Evolutionary conservation across 2,797 vertebrate genomes (phyloP).

Genomic region (Paratrypauchen microcephalus): DNA sequence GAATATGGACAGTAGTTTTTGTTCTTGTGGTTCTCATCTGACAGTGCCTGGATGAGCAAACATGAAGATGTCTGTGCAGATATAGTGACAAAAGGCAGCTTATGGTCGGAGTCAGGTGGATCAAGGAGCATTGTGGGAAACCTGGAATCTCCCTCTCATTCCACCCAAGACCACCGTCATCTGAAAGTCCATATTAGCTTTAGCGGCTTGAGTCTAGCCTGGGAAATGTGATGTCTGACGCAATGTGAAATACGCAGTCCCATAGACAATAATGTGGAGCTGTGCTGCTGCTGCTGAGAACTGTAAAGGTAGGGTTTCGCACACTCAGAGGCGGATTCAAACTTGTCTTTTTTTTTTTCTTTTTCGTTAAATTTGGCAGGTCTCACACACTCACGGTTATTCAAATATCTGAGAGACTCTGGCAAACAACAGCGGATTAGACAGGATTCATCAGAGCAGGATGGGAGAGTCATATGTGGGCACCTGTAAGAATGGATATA

Average conservation of each 20-base stretch:
- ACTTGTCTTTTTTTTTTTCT: conserved; percentile 13
- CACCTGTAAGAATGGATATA: neutral
- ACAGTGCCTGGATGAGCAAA: conserved; percentile 55
- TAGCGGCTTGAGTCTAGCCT: conserved; percentile 63
- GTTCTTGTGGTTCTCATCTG: conserved; percentile 58
- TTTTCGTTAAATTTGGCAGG: conserved; percentile 11
- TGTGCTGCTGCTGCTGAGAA: conserved; percentile 52
- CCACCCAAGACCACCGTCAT: conserved; percentile 70
- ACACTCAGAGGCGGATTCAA: conserved; percentile 20
- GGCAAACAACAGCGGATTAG: conserved; percentile 11
- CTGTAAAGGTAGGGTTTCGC: conserved; percentile 37
- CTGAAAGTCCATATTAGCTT: conserved; percentile 64
- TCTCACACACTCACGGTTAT: conserved; percentile 4
- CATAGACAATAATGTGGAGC: conserved; percentile 12
- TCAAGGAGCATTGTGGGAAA: conserved; percentile 76
- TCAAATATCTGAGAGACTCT: conserved; percentile 13
- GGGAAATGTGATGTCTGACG: conserved; percentile 64
- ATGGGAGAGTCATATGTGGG: conserved; percentile 27
- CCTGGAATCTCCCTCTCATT: conserved; percentile 71
- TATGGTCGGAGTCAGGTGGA: conserved; percentile 68
- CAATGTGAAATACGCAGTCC: conserved; percentile 32
- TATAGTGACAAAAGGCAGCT: conserved; percentile 66
- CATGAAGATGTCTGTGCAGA: conserved; percentile 48
- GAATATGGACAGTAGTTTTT: conserved; percentile 39
- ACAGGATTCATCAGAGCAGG: conserved; percentile 8